Evolutionary conservation across 1,140 invertebrate species (phyloP), one percentile per base, ranked within the genome.

Genomic region (Lucilia cuprina): DNA sequence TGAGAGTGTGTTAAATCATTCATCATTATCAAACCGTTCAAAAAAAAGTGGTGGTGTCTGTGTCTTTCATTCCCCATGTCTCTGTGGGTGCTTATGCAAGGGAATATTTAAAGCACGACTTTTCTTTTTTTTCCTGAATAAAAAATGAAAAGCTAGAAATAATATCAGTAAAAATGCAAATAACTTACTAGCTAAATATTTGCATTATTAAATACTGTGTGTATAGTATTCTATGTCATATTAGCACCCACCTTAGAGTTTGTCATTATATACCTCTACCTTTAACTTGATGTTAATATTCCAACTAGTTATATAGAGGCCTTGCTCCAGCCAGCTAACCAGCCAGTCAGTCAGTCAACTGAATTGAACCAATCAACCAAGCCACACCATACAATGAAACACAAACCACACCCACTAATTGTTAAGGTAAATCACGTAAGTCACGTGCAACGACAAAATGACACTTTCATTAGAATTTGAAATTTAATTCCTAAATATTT

Each of bases 341-440:
- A 75, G 10, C 34, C n/a, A 78, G 35, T 8, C 10, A 75, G 21
- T 7, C 34, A 75, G 25, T 78, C 12, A 13, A 74, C 75, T 78
- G n/a, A 35, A 41, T 41, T 25, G n/a, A 70, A 21, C 65, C 65
- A 70, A 70, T 70, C 65, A 70, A 70, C 65, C 65, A 25, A 70
- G 65, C 65, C 65, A 70, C 21, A 70, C 65, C 65, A 70, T 21
- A 25, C 12, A 77, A 2, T 30, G 8, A 47, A 35, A 78, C 25
- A 35, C 65, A 70, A 70, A 70, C 86, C 86, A 86, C 87, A 87
- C 87, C 87, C 86, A 87, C 85, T 86, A 85, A 86, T 88, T 86
- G 85, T 85, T 60, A 82, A 84, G 83, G 80, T 75, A 82, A 82
- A 83, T 70, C 86, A 88, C 87, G 83, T 86, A 84, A 84, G 70